A percentile compares a stretch with the other conserved stretches of the same genome.
These are phyloP conservation scores for Xenentodon cancila DNA, from an alignment of 2,797 vertebrate species.

Conservation along the genomic window DNA sequence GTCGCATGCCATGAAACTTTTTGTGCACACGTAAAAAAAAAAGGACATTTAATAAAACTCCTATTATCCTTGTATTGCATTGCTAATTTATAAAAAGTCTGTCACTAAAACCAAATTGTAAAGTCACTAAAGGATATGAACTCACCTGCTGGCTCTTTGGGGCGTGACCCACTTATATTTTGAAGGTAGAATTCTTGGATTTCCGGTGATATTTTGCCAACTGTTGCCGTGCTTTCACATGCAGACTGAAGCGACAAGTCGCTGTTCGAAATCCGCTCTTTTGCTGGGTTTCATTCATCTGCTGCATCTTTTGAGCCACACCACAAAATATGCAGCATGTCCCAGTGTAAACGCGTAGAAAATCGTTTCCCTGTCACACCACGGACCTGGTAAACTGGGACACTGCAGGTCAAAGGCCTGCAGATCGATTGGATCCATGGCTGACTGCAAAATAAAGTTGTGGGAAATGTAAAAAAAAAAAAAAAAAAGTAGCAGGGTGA, in stretches of 20 bases:
- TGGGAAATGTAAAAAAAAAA: no score
- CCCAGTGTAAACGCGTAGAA: constrained; percentile 22
- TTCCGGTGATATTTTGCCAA: constrained; percentile 7
- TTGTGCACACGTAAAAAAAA: no score
- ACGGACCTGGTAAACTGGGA: constrained; percentile 6
- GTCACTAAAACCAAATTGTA: background rate
- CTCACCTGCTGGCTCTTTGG: no score
- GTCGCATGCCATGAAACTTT: no score
- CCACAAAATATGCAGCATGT: background rate
- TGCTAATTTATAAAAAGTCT: background rate
- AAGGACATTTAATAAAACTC: no score
- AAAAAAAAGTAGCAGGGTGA: no score
- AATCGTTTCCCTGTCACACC: constrained; percentile 40
- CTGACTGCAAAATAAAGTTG: constrained; percentile 10
- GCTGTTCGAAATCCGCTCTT: background rate
- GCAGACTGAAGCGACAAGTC: background rate
- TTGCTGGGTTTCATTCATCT: background rate
- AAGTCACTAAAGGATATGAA: no score
- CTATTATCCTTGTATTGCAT: no score
- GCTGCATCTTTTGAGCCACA: background rate
- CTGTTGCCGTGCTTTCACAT: background rate
- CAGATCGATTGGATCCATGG: constrained; percentile 25
- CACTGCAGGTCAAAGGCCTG: constrained; percentile 13
- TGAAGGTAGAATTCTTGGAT: background rate
- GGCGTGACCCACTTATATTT: background rate